These are phyloP conservation scores for Pocota personata DNA, from an alignment of 2,888 invertebrate genomes.

Conservation along the genomic window DNA sequence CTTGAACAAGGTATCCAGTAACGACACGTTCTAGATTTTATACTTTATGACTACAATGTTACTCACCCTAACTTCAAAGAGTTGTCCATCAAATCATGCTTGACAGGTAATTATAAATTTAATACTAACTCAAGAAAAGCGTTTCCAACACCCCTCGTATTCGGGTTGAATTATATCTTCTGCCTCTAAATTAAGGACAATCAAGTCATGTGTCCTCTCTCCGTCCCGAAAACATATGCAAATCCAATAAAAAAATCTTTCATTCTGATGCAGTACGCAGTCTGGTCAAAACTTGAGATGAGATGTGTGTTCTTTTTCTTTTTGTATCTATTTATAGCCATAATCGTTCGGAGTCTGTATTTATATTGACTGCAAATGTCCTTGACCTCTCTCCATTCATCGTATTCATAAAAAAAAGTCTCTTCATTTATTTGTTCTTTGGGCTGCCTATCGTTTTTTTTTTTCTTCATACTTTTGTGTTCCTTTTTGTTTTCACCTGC, in stretches of 20 bases:
- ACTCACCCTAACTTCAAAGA: neutral
- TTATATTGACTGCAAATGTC: constrained; percentile 15
- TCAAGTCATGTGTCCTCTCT: neutral
- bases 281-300: neutral
- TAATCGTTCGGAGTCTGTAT: neutral
- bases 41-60: too few species aligned
- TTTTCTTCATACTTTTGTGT: neutral
- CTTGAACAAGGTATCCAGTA: too few species aligned
- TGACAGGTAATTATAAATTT: neutral
- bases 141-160: neutral
- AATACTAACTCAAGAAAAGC: neutral
- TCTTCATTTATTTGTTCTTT: neutral
- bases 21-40: too few species aligned
- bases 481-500: neutral
- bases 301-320: too few species aligned
- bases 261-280: neutral
- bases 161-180: neutral
- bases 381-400: constrained; percentile 11
- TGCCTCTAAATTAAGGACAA: neutral
- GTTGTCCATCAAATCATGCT: neutral
- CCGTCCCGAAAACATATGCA: neutral
- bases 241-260: neutral
- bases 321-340: neutral
- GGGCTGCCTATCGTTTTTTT: neutral
- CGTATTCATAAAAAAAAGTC: neutral